phyloP scores from a whole-genome alignment of 2,113 vertebrate genomes.

The Microcebus murinus region DNA sequence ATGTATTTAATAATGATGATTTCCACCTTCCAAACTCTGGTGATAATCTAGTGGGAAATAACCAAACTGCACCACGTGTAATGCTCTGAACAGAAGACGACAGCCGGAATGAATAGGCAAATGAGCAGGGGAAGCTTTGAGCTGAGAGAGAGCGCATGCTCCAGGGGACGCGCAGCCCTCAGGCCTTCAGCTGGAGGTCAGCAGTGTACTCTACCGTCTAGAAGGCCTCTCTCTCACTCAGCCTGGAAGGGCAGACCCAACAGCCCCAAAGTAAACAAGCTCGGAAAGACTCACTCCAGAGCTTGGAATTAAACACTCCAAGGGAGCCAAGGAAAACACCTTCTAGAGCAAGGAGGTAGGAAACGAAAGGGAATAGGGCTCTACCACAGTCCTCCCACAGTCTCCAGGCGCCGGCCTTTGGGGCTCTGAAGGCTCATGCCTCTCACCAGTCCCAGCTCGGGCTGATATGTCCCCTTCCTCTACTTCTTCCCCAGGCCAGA shows the following conservation, averaged over 20 bases:
- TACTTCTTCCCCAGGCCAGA: neutral
- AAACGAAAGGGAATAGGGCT: neutral
- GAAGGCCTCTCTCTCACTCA: neutral
- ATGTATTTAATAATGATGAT: constrained; percentile 47
- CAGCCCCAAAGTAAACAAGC: neutral
- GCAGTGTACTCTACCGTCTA: neutral
- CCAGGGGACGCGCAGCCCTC: neutral
- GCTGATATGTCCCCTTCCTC: neutral
- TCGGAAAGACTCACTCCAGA: neutral
- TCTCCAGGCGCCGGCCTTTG: too few species aligned
- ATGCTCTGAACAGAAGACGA: neutral
- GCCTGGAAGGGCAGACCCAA: neutral
- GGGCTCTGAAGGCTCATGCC: neutral
- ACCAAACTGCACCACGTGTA: neutral
- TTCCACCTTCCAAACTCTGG: neutral
- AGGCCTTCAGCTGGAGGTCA: neutral
- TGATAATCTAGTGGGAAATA: neutral
- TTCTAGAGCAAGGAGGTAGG: neutral
- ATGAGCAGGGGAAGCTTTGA: neutral
- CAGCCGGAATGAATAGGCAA: neutral
- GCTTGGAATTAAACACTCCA: neutral
- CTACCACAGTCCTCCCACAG: neutral
- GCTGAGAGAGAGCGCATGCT: neutral
- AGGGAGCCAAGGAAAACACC: neutral
- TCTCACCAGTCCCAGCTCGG: neutral